Conservation (phyloP, 35 echinoderm and acorn worm genomes). For the Hemicentrotus pulcherrimus region DNA sequence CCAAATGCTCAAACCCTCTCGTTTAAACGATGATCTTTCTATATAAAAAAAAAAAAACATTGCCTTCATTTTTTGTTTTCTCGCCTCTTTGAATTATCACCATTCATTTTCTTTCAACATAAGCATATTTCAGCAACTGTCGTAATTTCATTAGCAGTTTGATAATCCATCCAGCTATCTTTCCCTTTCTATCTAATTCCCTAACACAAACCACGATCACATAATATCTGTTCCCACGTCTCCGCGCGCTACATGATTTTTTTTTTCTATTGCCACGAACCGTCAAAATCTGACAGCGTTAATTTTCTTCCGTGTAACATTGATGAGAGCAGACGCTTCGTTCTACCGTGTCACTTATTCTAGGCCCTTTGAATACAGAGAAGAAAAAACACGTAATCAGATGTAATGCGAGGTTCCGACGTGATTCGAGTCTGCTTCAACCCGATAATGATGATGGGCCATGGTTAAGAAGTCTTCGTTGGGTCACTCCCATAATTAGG, state of each 20-base stretch:
- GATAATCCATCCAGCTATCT: neutral
- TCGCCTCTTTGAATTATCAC: no score
- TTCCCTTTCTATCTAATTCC: neutral
- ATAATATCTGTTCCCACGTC: neutral
- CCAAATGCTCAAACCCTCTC: no score
- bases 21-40: no score
- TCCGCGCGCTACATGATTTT: neutral
- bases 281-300: conserved; percentile 34
- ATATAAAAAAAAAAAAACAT: no score
- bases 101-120: neutral
- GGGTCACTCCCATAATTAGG: neutral
- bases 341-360: neutral
- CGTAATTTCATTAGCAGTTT: neutral
- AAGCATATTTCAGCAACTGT: neutral
- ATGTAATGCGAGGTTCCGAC: conserved; percentile 28
- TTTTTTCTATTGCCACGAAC: conserved; percentile 20
- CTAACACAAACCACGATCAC: neutral
- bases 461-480: neutral
- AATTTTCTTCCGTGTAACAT: neutral
- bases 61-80: no score
- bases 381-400: conserved; percentile 39
- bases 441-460: conserved; percentile 6
- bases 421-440: conserved; percentile 5
- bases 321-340: neutral
- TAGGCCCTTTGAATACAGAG: neutral